Evolutionary conservation across 2,797 vertebrate species (phyloP).

Genomic region (Malacoctenus gilli): DNA sequence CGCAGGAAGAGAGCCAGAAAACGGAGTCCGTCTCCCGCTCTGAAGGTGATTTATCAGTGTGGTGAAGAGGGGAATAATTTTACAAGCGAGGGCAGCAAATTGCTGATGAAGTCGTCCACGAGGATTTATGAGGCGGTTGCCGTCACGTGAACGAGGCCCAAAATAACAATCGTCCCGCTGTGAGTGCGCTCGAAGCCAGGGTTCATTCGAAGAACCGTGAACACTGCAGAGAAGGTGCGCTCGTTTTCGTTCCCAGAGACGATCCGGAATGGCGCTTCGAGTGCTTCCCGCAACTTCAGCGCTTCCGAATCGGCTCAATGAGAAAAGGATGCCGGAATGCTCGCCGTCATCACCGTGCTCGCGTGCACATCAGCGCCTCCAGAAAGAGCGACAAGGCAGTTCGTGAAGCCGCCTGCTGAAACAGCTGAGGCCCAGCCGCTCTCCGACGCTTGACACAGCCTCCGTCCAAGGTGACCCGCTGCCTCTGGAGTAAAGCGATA

Average conservation of each 20-base stretch:
- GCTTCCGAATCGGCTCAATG: too few species aligned
- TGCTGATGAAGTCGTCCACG: slow-evolving; percentile 24
- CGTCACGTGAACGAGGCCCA: background rate
- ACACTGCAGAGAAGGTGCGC: too few species aligned
- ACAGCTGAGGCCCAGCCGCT: background rate
- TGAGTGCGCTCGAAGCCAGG: background rate
- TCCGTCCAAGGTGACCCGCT: slow-evolving; percentile 28
- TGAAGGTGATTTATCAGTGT: slow-evolving; percentile 27
- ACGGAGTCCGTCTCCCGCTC: slow-evolving; percentile 14
- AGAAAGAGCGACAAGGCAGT: too few species aligned
- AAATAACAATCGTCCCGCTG: slow-evolving; percentile 9
- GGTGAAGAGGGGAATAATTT: slow-evolving; percentile 15
- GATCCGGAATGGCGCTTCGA: too few species aligned
- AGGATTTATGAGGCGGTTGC: slow-evolving; percentile 17
- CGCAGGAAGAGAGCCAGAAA: slow-evolving; percentile 30
- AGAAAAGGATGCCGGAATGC: too few species aligned
- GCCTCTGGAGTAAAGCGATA: background rate
- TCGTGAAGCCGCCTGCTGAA: too few species aligned
- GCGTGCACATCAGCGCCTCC: too few species aligned
- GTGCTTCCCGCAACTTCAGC: too few species aligned
- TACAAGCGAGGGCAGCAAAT: background rate
- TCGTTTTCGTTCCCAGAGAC: too few species aligned
- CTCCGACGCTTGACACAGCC: background rate
- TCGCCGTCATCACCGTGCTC: too few species aligned
- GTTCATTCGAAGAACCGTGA: slow-evolving; percentile 1